These are phyloP conservation scores for Sigmodon hispidus DNA, from an alignment of 2,113 vertebrate species.

Conservation along the genomic window DNA sequence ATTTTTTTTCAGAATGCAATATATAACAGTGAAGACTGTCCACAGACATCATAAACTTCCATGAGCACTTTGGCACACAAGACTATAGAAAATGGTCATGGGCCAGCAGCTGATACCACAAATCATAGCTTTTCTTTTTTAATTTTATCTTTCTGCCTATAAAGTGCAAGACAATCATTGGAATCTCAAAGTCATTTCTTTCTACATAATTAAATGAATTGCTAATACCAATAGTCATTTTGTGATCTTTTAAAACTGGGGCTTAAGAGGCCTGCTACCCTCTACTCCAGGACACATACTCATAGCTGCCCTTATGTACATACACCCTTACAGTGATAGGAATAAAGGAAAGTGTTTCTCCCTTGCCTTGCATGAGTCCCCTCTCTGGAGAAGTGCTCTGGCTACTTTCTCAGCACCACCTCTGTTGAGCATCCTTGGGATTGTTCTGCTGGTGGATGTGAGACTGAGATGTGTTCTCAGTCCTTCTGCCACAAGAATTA, in stretches of 20 bases:
- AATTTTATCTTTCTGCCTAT: not conserved
- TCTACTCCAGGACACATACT: not conserved
- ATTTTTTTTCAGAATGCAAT: not conserved
- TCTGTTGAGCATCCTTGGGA: not conserved
- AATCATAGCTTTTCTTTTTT: not conserved
- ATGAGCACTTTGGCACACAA: not conserved
- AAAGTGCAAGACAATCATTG: conserved; percentile 23
- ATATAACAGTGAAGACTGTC: fast-evolving
- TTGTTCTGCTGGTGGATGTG: not conserved
- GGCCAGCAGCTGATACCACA: no score
- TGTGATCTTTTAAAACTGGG: not conserved
- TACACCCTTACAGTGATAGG: not conserved
- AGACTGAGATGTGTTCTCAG: not conserved
- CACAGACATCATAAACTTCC: fast-evolving
- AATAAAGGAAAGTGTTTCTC: not conserved
- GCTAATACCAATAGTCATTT: not conserved
- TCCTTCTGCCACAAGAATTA: not conserved
- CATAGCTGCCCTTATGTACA: not conserved
- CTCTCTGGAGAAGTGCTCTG: not conserved
- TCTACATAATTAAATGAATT: conserved; percentile 22
- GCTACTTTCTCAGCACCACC: not conserved
- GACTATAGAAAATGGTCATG: not conserved
- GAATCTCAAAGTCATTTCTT: not conserved
- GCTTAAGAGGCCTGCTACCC: not conserved
- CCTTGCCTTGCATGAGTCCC: not conserved